These are phyloP conservation scores for Myotis vivesi DNA, from an alignment of 2,797 vertebrate genomes.

Conservation along the genomic window DNA sequence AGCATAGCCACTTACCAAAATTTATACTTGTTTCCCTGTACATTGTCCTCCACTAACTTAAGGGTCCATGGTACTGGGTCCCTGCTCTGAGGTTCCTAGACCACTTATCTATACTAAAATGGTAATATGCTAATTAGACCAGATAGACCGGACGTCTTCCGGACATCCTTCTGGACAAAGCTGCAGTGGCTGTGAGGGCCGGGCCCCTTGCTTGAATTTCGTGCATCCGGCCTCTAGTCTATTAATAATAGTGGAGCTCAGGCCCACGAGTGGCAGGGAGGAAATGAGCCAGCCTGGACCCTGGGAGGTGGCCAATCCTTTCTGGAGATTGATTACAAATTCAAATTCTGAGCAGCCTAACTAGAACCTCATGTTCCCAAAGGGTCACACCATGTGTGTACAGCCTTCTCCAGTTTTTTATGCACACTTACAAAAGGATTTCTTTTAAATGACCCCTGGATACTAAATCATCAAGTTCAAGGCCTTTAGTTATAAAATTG, in stretches of 20 bases:
- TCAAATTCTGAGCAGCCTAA: not conserved
- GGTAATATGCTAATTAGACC: too few species aligned
- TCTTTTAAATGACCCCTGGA: not conserved
- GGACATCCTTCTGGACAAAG: too few species aligned
- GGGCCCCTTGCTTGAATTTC: too few species aligned
- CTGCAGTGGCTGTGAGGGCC: too few species aligned
- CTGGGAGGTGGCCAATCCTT: not conserved
- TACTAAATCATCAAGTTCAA: conserved; percentile 28
- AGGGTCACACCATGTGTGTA: not conserved
- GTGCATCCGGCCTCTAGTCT: too few species aligned
- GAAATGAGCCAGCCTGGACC: not conserved
- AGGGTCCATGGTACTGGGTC: not conserved
- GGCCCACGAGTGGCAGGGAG: not conserved
- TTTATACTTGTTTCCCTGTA: not conserved
- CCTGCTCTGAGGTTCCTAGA: not conserved
- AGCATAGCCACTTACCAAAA: not conserved
- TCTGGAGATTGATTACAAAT: conserved; percentile 10
- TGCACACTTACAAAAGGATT: not conserved
- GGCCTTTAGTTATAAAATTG: not conserved
- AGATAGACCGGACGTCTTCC: too few species aligned
- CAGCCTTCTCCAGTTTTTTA: not conserved
- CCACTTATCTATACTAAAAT: not conserved
- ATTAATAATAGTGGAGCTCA: not conserved
- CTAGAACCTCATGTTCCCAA: not conserved
- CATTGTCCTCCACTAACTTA: conserved; percentile 1